phyloP scores from a whole-genome alignment of 1,140 invertebrate genomes.

The Episyrphus balteatus region DNA sequence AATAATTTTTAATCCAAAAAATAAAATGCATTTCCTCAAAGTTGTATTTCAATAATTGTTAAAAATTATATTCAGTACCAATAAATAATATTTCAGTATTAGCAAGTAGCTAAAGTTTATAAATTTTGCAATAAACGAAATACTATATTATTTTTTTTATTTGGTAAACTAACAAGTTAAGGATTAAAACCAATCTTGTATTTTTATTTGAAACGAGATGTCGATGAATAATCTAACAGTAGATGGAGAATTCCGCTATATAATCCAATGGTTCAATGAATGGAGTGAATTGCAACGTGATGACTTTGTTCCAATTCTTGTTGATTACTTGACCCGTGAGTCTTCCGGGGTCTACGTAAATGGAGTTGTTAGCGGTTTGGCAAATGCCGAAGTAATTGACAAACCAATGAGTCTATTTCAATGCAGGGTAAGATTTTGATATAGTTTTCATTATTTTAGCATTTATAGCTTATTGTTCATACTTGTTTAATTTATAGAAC shows the following conservation, averaged over 20 bases:
- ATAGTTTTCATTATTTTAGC: not conserved
- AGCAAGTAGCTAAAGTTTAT: no score
- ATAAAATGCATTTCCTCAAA: no score
- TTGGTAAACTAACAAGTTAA: no score
- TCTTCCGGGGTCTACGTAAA: constrained; percentile 52
- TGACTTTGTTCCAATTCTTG: constrained; percentile 68
- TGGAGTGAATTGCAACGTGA: constrained; percentile 77
- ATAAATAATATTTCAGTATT: no score
- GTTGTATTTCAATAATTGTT: no score
- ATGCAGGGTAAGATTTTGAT: constrained; percentile 53
- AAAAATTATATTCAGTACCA: no score
- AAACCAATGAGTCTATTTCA: constrained; percentile 78
- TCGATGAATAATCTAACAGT: constrained; percentile 30
- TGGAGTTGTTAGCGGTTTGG: constrained; percentile 58
- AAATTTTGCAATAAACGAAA: no score
- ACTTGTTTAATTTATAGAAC: no score
- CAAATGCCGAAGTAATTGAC: constrained; percentile 52
- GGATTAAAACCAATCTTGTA: no score
- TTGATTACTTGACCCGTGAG: constrained; percentile 49
- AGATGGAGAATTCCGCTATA: constrained; percentile 63
- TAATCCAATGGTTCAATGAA: constrained; percentile 77
- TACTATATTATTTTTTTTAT: no score
- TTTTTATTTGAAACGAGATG: no score
- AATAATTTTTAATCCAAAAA: no score
- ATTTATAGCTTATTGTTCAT: not conserved